Evolutionary conservation across 2,888 invertebrate species (phyloP).

Genomic region (Sycophila texana): DNA sequence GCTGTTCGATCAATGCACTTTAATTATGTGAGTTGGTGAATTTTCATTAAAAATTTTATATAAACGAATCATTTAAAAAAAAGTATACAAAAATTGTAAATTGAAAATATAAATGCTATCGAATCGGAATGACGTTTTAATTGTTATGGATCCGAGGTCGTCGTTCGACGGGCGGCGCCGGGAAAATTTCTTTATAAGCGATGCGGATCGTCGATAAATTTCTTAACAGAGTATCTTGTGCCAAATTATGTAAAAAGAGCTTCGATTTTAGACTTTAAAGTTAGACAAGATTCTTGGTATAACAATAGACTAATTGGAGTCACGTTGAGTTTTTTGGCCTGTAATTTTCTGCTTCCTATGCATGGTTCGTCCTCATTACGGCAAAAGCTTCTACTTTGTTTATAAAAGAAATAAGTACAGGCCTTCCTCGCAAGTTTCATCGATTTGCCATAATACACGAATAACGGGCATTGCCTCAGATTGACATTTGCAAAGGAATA

Average conservation of each 20-base stretch:
- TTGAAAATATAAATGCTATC: too few relatives aligned
- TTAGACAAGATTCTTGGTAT: neutral
- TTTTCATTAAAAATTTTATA: neutral
- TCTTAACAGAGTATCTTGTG: conserved; percentile 61
- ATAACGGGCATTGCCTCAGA: too few relatives aligned
- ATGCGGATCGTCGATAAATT: conserved; percentile 67
- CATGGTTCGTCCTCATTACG: too few relatives aligned
- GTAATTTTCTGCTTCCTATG: too few relatives aligned
- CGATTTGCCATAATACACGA: too few relatives aligned
- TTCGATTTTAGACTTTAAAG: conserved; percentile 1
- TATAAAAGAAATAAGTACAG: too few relatives aligned
- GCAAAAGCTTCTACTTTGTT: too few relatives aligned
- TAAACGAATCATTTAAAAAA: neutral
- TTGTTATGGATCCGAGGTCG: conserved; percentile 68
- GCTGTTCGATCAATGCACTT: neutral
- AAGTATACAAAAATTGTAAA: too few relatives aligned
- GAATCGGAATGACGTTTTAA: conserved; percentile 70
- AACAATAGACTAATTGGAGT: too few relatives aligned
- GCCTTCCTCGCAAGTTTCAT: too few relatives aligned
- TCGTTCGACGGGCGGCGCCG: conserved; percentile 52
- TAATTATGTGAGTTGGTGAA: conserved; percentile 59
- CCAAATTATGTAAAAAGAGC: conserved; percentile 29
- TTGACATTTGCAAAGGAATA: too few relatives aligned
- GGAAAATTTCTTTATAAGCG: conserved; percentile 68
- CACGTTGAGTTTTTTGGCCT: too few relatives aligned